These are phyloP conservation scores for Cladorhizidae sp. DNA, from an alignment of 37 sponge, comb jelly and placozoan species.

Conservation along the genomic window DNA sequence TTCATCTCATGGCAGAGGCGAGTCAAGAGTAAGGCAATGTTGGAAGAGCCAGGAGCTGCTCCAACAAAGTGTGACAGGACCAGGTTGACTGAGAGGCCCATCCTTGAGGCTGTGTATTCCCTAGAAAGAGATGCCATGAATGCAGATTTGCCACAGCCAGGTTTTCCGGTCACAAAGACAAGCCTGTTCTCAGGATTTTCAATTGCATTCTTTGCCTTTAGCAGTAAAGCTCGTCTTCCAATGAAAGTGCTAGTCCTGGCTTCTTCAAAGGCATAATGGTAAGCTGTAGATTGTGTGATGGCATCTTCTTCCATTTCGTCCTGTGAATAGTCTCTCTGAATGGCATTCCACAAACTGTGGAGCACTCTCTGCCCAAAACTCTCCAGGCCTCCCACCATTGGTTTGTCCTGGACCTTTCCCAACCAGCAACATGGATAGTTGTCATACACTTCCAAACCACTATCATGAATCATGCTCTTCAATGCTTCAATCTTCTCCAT, in stretches of 20 bases:
- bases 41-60: constrained; percentile 82
- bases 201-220: constrained; percentile 37
- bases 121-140: constrained; percentile 86
- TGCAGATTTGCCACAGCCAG: constrained; percentile 91
- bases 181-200: constrained; percentile 23
- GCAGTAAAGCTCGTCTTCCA: constrained; percentile 62
- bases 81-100: background rate
- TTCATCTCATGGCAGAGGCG: constrained; percentile 84
- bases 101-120: constrained; percentile 27
- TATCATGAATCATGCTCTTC: constrained; percentile 69
- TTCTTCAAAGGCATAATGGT: constrained; percentile 74
- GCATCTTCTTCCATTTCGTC: constrained; percentile 55
- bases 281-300: constrained; percentile 30
- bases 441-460: constrained; percentile 91
- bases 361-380: constrained; percentile 92
- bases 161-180: constrained; percentile 71
- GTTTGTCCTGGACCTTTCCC: constrained; percentile 80
- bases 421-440: constrained; percentile 81
- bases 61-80: constrained; percentile 88
- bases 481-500: constrained; percentile 65
- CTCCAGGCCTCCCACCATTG: constrained; percentile 77
- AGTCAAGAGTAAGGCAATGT: constrained; percentile 64
- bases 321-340: constrained; percentile 78
- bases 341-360: constrained; percentile 89
- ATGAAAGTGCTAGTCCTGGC: constrained; percentile 52